A percentile compares a stretch with the other conserved stretches of the same genome.
Conservation (phyloP, 2,113 vertebrate species). For the Vanacampus margaritifer region DNA sequence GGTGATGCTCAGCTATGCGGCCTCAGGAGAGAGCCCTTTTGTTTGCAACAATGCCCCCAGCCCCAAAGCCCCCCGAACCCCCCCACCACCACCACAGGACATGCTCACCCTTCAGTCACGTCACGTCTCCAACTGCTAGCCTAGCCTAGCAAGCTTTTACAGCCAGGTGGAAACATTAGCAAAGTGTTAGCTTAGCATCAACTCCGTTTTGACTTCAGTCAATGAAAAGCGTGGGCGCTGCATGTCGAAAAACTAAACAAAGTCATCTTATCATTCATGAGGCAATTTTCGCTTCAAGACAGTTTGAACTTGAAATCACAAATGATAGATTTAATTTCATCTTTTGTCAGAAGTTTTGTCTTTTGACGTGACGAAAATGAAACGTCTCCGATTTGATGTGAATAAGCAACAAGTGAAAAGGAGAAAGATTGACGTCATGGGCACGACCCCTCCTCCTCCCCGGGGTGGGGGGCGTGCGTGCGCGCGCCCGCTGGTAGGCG, state of each 20-base stretch:
- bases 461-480: no score
- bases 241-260: no score
- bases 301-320: no score
- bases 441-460: slow-evolving; percentile 14
- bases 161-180: neutral
- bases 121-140: slow-evolving; percentile 2
- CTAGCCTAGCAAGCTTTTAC: neutral
- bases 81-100: neutral
- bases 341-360: no score
- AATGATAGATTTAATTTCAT: no score
- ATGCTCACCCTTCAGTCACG: no score
- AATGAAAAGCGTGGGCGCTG: no score
- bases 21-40: slow-evolving; percentile 57
- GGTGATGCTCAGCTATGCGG: slow-evolving; percentile 58
- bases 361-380: no score
- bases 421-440: neutral
- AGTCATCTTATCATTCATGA: no score
- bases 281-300: no score
- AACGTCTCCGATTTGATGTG: no score
- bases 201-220: no score
- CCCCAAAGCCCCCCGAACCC: slow-evolving; percentile 13
- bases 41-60: slow-evolving; percentile 33
- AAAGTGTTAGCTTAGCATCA: neutral
- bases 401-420: neutral
- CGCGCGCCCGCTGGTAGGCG: neutral